Base-by-base conservation (phyloP, 2,113 vertebrate species). In the Colius striatus region DNA sequence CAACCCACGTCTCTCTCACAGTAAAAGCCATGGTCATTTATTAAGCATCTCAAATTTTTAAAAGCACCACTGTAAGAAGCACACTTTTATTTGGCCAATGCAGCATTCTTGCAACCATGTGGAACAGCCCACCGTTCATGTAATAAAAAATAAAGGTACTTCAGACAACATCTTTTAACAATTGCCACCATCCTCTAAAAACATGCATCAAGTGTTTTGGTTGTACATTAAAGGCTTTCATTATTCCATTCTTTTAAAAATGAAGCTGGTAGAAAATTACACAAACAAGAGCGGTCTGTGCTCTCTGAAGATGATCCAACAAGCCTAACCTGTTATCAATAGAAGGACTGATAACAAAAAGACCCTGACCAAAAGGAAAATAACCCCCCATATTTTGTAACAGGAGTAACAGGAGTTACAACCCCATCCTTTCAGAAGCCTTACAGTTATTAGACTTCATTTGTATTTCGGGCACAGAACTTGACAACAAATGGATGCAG, bases 141-240 rank as follows among this genome's bases (percentile, higher is more conserved):
- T 14, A 71, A 83, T 9, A 80, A 83, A 74, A 90, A 63, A 11
- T n/a, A 76, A 70, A 76, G 38, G 38, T 32, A 53, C 43, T 74
- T 88, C 30, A 76, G 63, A 65, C 3, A 45, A 43, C 9, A 30
- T 26, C 3, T 55, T 88, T 43, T 70, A 50, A 83, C 22, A 92
- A 86, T 67, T 27, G 51, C 18, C 63, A n/a, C 25, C 10, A 38
- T 18, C 55, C 71, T 38, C n/a, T 62, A 29, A 34, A 14, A 48
- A 71, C 78, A n/a, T 3, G 1, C 14, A 72, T 8, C 57, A 27
- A 22, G 11, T 25, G 17, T 0, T 41, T n/a, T 65, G 58, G 18
- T 16, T 84, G 8, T 34, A 25, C 26, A 87, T 18, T 45, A 57
- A 87, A 82, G 48, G 21, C 13, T 85, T 43, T 47, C 14, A 13